Percentiles rank a stretch among this genome's conserved stretches.
These are phyloP conservation scores for Seira musarum DNA, from an alignment of 2,888 invertebrate species.

Conservation along the genomic window DNA sequence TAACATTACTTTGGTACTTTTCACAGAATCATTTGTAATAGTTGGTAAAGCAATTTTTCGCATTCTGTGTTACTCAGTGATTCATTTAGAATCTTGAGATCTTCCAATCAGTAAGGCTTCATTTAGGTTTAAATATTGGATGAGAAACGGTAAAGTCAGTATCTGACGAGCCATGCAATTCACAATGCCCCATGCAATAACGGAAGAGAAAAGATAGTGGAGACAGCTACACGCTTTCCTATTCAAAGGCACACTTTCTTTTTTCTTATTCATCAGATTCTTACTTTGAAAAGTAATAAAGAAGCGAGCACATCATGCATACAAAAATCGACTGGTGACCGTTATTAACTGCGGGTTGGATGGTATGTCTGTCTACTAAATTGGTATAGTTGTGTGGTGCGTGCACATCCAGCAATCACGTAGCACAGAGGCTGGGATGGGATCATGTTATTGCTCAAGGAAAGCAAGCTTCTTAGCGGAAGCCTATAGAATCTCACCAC, in stretches of 20 bases:
- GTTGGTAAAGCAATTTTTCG: too few relatives aligned
- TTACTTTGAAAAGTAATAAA: conserved; percentile 16
- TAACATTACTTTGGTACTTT: too few relatives aligned
- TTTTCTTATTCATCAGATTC: conserved; percentile 12
- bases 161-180: neutral
- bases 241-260: neutral
- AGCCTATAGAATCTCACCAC: neutral
- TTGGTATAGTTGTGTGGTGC: conserved; percentile 4
- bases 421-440: conserved; percentile 1
- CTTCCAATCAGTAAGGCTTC: too few relatives aligned
- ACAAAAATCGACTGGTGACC: conserved; percentile 19
- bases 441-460: neutral
- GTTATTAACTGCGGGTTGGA: conserved; percentile 9
- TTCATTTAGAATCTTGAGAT: too few relatives aligned
- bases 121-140: conserved; percentile 12
- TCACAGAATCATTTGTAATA: too few relatives aligned
- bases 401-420: conserved; percentile 12
- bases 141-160: too few relatives aligned
- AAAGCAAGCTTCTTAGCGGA: conserved; percentile 10
- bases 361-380: conserved; percentile 6
- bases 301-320: conserved; percentile 15
- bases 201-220: too few relatives aligned
- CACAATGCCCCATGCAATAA: neutral
- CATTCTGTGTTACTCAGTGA: too few relatives aligned
- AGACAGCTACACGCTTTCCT: too few relatives aligned